Conservation (phyloP, 2,113 vertebrate genomes). For the Excalfactoria chinensis region DNA sequence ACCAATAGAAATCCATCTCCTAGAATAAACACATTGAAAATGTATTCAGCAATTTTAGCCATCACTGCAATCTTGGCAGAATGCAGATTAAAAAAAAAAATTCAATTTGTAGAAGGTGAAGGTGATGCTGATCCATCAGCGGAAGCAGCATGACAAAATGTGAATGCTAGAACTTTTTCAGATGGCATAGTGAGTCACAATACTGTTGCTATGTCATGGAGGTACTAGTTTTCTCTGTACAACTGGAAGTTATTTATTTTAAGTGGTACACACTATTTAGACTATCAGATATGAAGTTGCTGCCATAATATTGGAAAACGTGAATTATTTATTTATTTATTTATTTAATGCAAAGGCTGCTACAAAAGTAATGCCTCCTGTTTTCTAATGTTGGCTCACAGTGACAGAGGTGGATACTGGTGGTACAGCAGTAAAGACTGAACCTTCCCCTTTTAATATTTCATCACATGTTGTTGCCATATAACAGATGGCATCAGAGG, state of each 20-base stretch:
- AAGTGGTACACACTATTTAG: background rate
- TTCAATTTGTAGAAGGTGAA: background rate
- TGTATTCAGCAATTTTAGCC: conserved; percentile 24
- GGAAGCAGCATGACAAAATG: background rate
- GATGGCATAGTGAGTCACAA: background rate
- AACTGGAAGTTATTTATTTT: background rate
- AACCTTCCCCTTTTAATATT: too few species aligned
- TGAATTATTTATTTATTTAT: background rate
- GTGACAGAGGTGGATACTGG: too few species aligned
- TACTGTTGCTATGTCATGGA: background rate
- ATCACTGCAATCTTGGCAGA: background rate
- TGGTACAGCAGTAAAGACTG: too few species aligned
- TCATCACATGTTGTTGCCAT: too few species aligned
- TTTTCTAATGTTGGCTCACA: too few species aligned
- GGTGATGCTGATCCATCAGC: background rate
- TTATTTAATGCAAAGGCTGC: too few species aligned
- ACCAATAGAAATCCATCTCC: conserved; percentile 13
- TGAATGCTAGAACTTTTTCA: background rate
- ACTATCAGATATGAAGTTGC: background rate
- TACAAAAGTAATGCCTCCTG: too few species aligned
- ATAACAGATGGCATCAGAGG: too few species aligned
- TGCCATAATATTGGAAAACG: background rate
- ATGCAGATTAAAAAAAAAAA: conserved; percentile 5
- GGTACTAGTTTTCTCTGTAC: background rate
- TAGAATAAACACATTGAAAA: conserved; percentile 19